Conservation (phyloP, 2,888 invertebrate genomes). For the Willowsia nigromaculata region DNA sequence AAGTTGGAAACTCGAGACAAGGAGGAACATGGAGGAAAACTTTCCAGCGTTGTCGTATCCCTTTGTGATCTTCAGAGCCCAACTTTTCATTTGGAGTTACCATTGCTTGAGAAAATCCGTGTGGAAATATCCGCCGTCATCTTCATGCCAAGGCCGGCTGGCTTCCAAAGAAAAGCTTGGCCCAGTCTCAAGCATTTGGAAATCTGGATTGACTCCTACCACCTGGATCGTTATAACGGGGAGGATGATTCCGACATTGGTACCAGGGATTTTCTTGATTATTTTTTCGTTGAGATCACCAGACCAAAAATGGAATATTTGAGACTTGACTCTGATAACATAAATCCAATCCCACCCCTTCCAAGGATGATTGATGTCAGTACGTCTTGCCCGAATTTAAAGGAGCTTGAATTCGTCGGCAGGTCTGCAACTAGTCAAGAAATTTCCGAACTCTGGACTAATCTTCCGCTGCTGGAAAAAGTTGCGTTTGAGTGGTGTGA, state of each 20-base stretch:
- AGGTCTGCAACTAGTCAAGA: neutral
- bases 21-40: too few relatives aligned
- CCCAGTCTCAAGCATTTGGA: neutral
- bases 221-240: too few relatives aligned
- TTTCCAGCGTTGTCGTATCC: neutral
- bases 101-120: neutral
- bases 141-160: too few relatives aligned
- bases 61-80: neutral
- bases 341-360: neutral
- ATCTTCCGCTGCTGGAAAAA: neutral
- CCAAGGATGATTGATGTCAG: neutral
- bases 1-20: neutral
- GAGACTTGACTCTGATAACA: neutral
- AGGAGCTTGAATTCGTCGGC: neutral
- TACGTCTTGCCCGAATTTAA: neutral
- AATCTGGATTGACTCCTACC: neutral
- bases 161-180: neutral
- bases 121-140: too few relatives aligned
- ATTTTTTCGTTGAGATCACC: neutral
- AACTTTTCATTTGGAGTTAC: neutral
- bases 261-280: neutral
- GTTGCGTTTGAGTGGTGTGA: neutral
- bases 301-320: neutral
- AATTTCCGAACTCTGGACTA: neutral
- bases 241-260: too few relatives aligned